Percentiles rank a stretch among this genome's conserved stretches.
Conservation (phyloP, 2,113 vertebrate genomes). For the Ancistrus triradiatus region DNA sequence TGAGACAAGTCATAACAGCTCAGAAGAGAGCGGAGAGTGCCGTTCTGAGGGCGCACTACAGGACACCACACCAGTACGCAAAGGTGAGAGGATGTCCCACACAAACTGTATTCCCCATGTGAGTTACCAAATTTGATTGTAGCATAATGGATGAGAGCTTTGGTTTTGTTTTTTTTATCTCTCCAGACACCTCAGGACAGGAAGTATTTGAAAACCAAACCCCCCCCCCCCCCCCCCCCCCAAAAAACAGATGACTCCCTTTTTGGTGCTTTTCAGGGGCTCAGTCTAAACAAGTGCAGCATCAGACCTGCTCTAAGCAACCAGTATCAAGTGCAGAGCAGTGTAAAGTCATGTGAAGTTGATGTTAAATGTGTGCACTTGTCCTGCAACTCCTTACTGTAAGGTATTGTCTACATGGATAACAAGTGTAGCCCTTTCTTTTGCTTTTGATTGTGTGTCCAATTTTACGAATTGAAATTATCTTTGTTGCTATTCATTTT, state of each 20-base stretch:
- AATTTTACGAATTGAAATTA: too few relatives aligned
- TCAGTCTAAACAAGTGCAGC: slow-evolving; percentile 55
- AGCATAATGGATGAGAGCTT: background rate
- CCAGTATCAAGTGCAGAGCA: slow-evolving; percentile 47
- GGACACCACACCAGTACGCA: slow-evolving; percentile 69
- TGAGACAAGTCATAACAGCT: slow-evolving; percentile 57
- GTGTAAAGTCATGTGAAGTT: slow-evolving; percentile 67
- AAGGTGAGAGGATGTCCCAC: slow-evolving; percentile 54
- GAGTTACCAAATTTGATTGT: background rate
- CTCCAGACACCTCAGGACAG: slow-evolving; percentile 41
- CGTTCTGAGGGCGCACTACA: slow-evolving; percentile 58
- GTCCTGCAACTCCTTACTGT: background rate
- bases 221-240: too few relatives aligned
- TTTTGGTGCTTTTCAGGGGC: slow-evolving; percentile 65
- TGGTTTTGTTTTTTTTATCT: background rate
- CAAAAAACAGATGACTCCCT: slow-evolving; percentile 56
- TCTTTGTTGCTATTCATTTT: too few relatives aligned
- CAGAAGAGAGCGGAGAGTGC: slow-evolving; percentile 68
- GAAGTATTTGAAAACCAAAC: slow-evolving; percentile 39
- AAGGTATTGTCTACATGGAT: too few relatives aligned
- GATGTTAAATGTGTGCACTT: too few relatives aligned
- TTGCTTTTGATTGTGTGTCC: too few relatives aligned
- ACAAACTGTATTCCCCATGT: background rate
- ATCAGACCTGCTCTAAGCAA: background rate
- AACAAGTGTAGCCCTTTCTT: background rate